These are phyloP conservation scores for Bradysia coprophila DNA, from an alignment of 1,140 invertebrate species.

Conservation along the genomic window DNA sequence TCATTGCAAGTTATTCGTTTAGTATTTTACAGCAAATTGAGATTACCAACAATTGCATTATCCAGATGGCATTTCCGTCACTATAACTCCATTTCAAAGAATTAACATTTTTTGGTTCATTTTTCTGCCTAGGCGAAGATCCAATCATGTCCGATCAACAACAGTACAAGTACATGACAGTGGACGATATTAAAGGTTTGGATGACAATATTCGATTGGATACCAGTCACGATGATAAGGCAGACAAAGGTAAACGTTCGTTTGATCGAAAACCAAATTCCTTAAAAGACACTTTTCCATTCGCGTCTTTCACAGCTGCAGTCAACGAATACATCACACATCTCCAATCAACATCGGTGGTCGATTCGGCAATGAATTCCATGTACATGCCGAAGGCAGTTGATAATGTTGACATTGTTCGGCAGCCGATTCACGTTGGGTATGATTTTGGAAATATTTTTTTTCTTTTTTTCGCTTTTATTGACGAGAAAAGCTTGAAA, in stretches of 20 bases:
- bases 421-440: constrained; percentile 53
- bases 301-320: constrained; percentile 7
- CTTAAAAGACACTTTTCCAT: not conserved
- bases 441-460: constrained; percentile 23
- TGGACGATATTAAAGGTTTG: constrained; percentile 14
- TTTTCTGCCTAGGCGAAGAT: not conserved
- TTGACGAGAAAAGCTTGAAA: too few relatives aligned
- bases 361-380: not conserved
- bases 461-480: not conserved
- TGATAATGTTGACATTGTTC: constrained; percentile 53
- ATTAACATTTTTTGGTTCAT: too few relatives aligned
- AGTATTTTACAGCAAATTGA: too few relatives aligned
- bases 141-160: constrained; percentile 12
- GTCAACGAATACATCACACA: not conserved
- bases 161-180: constrained; percentile 22
- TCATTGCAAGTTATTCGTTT: too few relatives aligned
- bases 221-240: constrained; percentile 12
- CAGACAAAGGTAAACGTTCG: not conserved
- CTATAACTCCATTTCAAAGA: too few relatives aligned
- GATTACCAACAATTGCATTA: too few relatives aligned
- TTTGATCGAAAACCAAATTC: not conserved
- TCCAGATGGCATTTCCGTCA: too few relatives aligned
- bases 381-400: constrained; percentile 3
- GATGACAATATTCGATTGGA: constrained; percentile 16
- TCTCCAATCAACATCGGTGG: not conserved